Evolutionary conservation across 2,888 invertebrate species (phyloP).

Genomic region (Eurytoma adleriae): DNA sequence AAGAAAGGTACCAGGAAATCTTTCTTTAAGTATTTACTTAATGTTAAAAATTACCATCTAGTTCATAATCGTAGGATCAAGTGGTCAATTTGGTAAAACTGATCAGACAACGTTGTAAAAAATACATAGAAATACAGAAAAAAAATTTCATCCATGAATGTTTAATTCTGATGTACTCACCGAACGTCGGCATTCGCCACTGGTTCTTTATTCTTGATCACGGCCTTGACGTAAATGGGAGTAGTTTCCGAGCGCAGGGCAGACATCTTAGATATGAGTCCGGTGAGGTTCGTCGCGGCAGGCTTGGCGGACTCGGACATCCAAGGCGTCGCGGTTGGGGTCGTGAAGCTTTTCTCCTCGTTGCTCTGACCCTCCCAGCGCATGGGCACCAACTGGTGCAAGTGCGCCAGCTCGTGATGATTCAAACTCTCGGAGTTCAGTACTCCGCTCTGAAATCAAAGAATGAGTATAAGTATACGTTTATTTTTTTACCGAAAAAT

Average conservation of each 20-base stretch:
- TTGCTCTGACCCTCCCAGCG: conserved; percentile 77
- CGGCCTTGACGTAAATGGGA: conserved; percentile 85
- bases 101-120: too few relatives aligned
- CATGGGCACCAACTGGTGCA: conserved; percentile 86
- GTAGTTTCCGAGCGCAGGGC: conserved; percentile 81
- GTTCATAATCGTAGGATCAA: too few relatives aligned
- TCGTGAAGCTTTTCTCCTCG: conserved; percentile 44
- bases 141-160: too few relatives aligned
- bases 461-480: not conserved
- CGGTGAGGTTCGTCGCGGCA: conserved; percentile 76
- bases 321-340: conserved; percentile 78
- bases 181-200: conserved; percentile 83
- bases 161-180: conserved; percentile 62
- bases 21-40: too few relatives aligned
- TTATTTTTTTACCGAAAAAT: too few relatives aligned
- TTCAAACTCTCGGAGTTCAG: conserved; percentile 68
- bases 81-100: too few relatives aligned
- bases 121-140: too few relatives aligned
- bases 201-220: conserved; percentile 81
- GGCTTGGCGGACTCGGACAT: conserved; percentile 77
- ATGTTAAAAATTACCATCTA: too few relatives aligned
- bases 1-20: too few relatives aligned
- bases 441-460: conserved; percentile 67
- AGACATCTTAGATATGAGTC: conserved; percentile 80
- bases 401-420: conserved; percentile 74